A percentile compares a stretch with the other conserved stretches of the same genome.
phyloP scores from a whole-genome alignment of 1,140 invertebrate genomes.

The Adoxophyes honmai region DNA sequence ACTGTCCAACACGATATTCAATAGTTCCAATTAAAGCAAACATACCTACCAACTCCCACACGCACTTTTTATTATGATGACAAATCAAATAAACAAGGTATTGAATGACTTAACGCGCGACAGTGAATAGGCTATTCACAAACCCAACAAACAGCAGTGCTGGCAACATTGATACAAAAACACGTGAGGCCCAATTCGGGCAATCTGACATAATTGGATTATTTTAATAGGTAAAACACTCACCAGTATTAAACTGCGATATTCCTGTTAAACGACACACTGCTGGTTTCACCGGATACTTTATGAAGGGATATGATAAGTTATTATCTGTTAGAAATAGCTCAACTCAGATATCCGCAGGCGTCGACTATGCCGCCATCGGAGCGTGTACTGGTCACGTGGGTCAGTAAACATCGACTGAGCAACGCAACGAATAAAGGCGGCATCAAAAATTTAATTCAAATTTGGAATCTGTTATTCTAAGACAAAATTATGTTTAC shows the following conservation, averaged over 20 bases:
- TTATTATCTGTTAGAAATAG: background rate
- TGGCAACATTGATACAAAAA: conserved; percentile 35
- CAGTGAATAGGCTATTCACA: background rate
- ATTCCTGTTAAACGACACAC: background rate
- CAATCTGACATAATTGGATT: background rate
- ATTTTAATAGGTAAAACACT: background rate
- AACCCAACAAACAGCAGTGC: conserved; percentile 25
- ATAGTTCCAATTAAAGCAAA: too few species aligned
- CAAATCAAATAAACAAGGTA: too few species aligned
- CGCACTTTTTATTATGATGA: too few species aligned
- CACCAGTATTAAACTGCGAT: background rate
- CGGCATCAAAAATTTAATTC: background rate
- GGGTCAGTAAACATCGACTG: background rate
- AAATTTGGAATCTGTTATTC: conserved; percentile 5
- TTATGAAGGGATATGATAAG: background rate
- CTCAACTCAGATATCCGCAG: background rate
- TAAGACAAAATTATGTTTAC: conserved; percentile 15
- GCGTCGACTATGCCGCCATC: conserved; percentile 2
- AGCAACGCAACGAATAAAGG: background rate
- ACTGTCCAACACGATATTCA: too few species aligned
- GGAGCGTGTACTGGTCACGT: conserved; percentile 5
- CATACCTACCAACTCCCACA: too few species aligned
- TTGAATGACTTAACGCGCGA: background rate
- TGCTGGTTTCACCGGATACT: background rate
- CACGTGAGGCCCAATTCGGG: conserved; percentile 20